These are phyloP conservation scores for Pseudomyrmex gracilis DNA, from an alignment of 1,140 invertebrate species.

Conservation along the genomic window DNA sequence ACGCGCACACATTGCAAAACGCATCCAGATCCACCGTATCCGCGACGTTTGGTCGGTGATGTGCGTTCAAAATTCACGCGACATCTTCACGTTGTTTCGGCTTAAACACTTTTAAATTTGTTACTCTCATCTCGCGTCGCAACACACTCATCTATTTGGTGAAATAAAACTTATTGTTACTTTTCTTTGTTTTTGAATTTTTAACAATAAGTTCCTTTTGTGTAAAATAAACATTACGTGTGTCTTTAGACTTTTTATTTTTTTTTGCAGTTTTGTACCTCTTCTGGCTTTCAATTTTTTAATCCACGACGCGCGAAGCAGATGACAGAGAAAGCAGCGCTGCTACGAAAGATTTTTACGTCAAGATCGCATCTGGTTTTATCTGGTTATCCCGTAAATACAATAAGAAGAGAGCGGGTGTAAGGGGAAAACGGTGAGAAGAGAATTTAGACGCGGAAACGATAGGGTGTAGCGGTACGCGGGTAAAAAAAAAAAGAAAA, in stretches of 20 bases:
- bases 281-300: not conserved
- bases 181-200: not conserved
- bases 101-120: not conserved
- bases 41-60: not conserved
- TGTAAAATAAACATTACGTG: not conserved
- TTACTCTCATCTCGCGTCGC: not conserved
- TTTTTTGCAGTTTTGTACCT: too few relatives aligned
- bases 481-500: slow-evolving; percentile 11
- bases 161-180: too few relatives aligned
- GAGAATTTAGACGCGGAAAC: slow-evolving; percentile 71
- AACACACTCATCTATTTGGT: too few relatives aligned
- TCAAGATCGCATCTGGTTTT: slow-evolving; percentile 56
- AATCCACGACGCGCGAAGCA: not conserved
- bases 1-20: slow-evolving; percentile 47
- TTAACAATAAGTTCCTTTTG: not conserved
- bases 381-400: slow-evolving; percentile 49
- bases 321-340: slow-evolving; percentile 35
- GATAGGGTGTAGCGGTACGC: slow-evolving; percentile 11
- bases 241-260: not conserved
- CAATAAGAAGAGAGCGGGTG: slow-evolving; percentile 47
- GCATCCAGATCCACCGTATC: slow-evolving; percentile 29
- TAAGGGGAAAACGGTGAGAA: slow-evolving; percentile 50
- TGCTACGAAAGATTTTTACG: slow-evolving; percentile 37
- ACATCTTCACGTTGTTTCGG: not conserved
- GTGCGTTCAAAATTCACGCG: not conserved